phyloP scores from a whole-genome alignment of 2,797 vertebrate species.

The Sebastes diaconus region DNA sequence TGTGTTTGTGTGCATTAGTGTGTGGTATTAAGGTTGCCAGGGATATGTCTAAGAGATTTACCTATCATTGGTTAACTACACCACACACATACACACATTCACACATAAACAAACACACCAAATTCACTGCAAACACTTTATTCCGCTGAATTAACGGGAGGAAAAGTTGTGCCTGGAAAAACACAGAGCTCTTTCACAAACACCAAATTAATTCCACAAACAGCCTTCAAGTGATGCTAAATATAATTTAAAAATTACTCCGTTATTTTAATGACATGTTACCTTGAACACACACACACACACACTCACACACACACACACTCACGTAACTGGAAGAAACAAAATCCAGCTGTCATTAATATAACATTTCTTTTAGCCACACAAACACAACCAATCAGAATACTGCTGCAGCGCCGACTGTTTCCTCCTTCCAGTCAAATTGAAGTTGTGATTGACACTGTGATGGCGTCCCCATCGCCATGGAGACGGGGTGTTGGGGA shows the following conservation, averaged over 20 bases:
- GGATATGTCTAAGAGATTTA: slow-evolving; percentile 49
- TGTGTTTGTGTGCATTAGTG: slow-evolving; percentile 15
- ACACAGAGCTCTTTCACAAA: slow-evolving; percentile 44
- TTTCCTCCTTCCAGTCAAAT: too few relatives aligned
- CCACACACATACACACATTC: neutral
- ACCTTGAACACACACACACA: slow-evolving; percentile 6
- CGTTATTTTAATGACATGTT: slow-evolving; percentile 40
- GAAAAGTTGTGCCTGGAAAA: slow-evolving; percentile 40
- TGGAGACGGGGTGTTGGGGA: neutral
- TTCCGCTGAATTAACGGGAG: slow-evolving; percentile 46
- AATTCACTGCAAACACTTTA: slow-evolving; percentile 16
- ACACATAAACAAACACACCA: neutral
- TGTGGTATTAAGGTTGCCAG: slow-evolving; percentile 43
- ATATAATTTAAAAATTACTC: slow-evolving; percentile 40
- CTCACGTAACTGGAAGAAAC: too few relatives aligned
- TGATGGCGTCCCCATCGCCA: neutral
- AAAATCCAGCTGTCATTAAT: neutral
- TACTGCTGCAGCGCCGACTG: neutral
- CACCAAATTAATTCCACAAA: slow-evolving; percentile 48
- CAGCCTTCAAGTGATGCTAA: slow-evolving; percentile 39
- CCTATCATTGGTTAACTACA: slow-evolving; percentile 39
- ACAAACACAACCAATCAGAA: neutral
- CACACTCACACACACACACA: neutral
- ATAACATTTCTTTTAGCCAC: neutral
- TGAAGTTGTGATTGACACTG: neutral